phyloP scores from a whole-genome alignment of 2,113 vertebrate genomes.

The Anser brachyrhynchus region DNA sequence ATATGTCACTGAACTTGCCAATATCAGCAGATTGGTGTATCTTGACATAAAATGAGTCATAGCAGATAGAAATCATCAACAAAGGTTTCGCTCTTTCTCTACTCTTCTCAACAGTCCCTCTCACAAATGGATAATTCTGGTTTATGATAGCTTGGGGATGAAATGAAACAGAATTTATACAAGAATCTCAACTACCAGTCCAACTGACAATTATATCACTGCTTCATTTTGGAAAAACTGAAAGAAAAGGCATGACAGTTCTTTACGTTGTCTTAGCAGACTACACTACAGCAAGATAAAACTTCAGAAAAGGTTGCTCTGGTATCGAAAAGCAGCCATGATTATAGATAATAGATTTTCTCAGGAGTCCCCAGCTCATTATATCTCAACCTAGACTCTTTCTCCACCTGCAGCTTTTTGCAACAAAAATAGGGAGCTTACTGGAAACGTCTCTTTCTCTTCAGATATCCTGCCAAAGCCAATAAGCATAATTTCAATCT shows the following conservation, averaged over 20 bases:
- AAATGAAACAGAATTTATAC: neutral
- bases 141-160: neutral
- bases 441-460: neutral
- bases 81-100: neutral
- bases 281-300: neutral
- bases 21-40: neutral
- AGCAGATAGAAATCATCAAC: neutral
- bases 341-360: neutral
- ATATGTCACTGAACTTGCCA: neutral
- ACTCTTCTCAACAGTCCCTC: neutral
- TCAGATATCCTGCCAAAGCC: constrained; percentile 13
- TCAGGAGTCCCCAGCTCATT: neutral
- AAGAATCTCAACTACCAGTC: neutral
- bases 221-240: neutral
- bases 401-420: neutral
- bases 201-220: neutral
- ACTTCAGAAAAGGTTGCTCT: neutral
- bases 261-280: neutral
- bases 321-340: neutral
- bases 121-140: neutral
- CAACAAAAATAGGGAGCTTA: neutral
- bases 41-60: neutral
- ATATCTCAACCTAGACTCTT: neutral
- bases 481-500: constrained; percentile 23
- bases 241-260: neutral